Evolutionary conservation across 2,797 vertebrate genomes (phyloP), one percentile per base, ranked within the genome.

Genomic region (Melanotaenia maccullochi): DNA sequence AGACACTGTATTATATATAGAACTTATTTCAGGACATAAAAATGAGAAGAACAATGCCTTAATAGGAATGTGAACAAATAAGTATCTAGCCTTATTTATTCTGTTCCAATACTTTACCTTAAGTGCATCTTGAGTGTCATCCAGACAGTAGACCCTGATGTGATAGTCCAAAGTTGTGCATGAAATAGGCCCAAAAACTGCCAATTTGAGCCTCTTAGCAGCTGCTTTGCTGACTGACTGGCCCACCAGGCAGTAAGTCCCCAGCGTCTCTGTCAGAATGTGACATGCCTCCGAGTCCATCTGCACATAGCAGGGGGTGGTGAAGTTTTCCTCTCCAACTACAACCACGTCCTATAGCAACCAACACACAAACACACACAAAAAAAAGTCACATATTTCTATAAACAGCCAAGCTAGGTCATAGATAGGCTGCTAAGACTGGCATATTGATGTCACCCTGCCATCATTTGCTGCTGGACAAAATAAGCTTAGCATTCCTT

Each of bases 291-390:
- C 97, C 0, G 91, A 90, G 28, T 99, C 96, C 95, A 99, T 92
- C 92, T 99, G 98, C 77, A 99, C 95, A 72, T 99, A 99, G 91
- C 97, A 99, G 0, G 98, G 98, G 0, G 97, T 98, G 40, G 97
- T 99, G 89, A 98, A 98, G 93, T 98, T 98, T 85, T 99, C 98
- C 81, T 98, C 97, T 35, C 98, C 97, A 0, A 99, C 96, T 8
- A 96, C 95, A 64, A 99, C 97, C 68, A 99, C 96, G 12, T 99
- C 98, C 98, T 99, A 89, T 0, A 59, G 24, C 25, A 69, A 55
- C 38, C 60, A 81, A 82, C 22, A 74, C 52, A 81, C 11, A 81
- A 18, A 71, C 1, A 73, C 40, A 67, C 56, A 81, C 18, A 81
- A 73, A 30, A 67, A 22, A 71, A 33, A 58, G 20, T 72, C 75